Evolutionary conservation across 2,113 vertebrate species (phyloP).

Genomic region (Geothlypis trichas): DNA sequence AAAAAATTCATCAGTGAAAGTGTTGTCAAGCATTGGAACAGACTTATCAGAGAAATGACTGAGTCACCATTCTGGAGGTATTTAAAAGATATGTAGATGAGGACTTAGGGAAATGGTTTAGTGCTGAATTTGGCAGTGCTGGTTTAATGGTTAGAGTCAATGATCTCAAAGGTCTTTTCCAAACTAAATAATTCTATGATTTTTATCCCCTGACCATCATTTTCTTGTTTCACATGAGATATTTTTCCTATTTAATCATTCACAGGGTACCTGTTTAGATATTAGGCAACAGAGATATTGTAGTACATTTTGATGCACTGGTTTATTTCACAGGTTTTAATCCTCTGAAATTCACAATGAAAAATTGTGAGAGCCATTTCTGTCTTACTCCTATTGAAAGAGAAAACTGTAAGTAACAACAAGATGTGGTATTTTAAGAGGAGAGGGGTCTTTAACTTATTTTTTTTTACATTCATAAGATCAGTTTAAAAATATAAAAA

Average conservation of each 20-base stretch:
- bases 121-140: background rate
- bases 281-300: background rate
- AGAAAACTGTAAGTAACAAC: background rate
- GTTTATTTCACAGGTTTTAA: background rate
- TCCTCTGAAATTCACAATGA: background rate
- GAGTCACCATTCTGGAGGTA: background rate
- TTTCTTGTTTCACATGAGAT: background rate
- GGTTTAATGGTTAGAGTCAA: background rate
- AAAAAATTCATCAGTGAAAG: background rate
- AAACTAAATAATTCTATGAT: background rate
- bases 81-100: background rate
- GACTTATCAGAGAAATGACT: background rate
- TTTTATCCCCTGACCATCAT: background rate
- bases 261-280: background rate
- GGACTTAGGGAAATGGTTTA: background rate
- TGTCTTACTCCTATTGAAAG: background rate
- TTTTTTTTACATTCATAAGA: background rate
- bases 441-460: background rate
- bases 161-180: background rate
- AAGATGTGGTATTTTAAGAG: background rate
- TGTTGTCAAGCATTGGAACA: background rate
- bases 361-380: background rate
- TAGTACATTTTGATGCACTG: accelerated
- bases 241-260: background rate
- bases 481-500: background rate